Percentiles rank a stretch among this genome's conserved stretches.
Evolutionary conservation across 2,113 vertebrate genomes (phyloP).

Genomic region (Megalops atlanticus): DNA sequence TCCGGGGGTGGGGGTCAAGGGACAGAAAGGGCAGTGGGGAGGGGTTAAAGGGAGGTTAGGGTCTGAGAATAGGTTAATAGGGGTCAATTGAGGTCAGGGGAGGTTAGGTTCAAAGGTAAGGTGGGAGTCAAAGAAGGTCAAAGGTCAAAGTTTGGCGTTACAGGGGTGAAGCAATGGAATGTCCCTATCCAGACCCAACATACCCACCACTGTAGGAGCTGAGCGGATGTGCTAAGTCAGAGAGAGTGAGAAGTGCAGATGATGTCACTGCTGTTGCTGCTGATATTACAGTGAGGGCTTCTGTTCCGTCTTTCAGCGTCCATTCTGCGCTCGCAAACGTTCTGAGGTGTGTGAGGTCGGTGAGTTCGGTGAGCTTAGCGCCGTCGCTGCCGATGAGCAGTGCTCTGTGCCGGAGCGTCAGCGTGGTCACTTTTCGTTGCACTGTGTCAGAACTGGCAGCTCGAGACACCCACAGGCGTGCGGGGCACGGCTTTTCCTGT

Average conservation of each 20-base stretch:
- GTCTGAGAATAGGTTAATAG: constrained; percentile 1
- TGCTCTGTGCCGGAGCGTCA: neutral
- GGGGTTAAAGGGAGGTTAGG: constrained; percentile 39
- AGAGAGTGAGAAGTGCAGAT: no score
- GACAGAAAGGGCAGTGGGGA: constrained; percentile 7
- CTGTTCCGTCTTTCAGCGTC: neutral
- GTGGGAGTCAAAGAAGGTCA: constrained; percentile 11
- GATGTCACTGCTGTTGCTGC: neutral
- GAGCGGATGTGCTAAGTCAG: no score
- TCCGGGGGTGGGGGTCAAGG: constrained; percentile 36
- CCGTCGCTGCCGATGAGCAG: neutral
- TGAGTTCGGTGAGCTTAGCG: neutral
- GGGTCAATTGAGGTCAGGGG: neutral
- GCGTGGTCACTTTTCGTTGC: neutral
- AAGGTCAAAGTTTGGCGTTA: neutral
- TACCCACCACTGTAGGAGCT: no score
- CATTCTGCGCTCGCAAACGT: neutral
- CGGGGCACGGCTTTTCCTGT: neutral
- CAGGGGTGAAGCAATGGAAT: no score
- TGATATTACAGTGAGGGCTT: neutral
- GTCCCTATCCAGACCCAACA: no score
- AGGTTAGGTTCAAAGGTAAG: no score
- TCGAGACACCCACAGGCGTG: neutral
- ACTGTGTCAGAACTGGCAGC: neutral
- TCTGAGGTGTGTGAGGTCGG: neutral